Conservation (phyloP, 2,113 vertebrate species). For the Cyanocitta stelleri region DNA sequence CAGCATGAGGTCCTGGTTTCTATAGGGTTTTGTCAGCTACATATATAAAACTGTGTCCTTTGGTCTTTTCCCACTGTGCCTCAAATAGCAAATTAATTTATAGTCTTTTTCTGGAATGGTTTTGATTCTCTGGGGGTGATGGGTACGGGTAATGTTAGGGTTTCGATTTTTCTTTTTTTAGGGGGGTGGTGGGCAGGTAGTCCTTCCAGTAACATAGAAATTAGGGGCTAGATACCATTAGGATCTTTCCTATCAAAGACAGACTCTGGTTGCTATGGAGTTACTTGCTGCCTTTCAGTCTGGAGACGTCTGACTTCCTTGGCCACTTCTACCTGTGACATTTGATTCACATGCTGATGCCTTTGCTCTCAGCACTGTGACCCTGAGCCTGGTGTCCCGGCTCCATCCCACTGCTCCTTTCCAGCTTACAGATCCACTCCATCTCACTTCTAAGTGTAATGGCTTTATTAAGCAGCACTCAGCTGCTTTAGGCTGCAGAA, state of each 20-base stretch:
- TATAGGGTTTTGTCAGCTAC: background rate
- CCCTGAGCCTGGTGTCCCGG: background rate
- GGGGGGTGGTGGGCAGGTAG: fast-evolving
- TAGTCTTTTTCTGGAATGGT: background rate
- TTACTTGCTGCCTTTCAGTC: background rate
- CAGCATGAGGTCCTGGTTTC: background rate
- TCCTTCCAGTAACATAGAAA: background rate
- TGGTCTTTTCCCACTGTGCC: background rate
- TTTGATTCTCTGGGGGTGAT: background rate
- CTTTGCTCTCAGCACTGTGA: background rate
- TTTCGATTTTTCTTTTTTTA: background rate
- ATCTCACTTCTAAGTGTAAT: background rate
- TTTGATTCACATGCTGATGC: background rate
- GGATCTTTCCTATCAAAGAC: background rate
- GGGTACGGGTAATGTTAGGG: fast-evolving
- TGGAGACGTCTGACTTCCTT: background rate
- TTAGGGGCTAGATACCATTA: background rate
- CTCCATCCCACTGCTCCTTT: background rate
- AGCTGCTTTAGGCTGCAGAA: background rate
- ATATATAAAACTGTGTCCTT: background rate
- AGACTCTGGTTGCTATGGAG: background rate
- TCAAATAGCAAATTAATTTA: background rate
- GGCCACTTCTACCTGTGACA: background rate
- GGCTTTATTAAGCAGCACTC: background rate
- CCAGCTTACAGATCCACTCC: background rate